A percentile compares a stretch with the other conserved stretches of the same genome.
These are phyloP conservation scores for Raphicerus campestris DNA, from an alignment of 2,113 vertebrate genomes.

Conservation along the genomic window DNA sequence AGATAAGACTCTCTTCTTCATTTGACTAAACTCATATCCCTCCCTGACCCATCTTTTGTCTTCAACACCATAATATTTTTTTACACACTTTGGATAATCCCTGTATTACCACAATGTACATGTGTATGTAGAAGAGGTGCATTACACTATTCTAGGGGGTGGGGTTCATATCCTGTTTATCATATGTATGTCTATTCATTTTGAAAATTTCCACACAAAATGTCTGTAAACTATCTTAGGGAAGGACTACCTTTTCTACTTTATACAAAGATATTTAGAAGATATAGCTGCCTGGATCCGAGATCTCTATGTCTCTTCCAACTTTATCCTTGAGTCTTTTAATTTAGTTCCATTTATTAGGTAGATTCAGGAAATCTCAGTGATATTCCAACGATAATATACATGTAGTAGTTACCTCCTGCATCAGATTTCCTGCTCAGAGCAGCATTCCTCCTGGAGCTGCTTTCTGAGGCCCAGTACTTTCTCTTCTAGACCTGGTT, in stretches of 20 bases:
- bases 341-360: background rate
- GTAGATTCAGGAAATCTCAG: background rate
- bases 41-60: background rate
- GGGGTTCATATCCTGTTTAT: background rate
- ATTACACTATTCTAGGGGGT: background rate
- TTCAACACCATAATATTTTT: background rate
- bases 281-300: background rate
- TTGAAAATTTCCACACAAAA: background rate
- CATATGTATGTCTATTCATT: background rate
- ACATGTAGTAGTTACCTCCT: background rate
- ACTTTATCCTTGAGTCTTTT: background rate
- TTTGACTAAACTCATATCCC: background rate
- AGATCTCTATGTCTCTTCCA: background rate
- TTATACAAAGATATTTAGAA: background rate
- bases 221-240: background rate
- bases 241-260: background rate
- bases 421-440: background rate
- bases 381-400: background rate
- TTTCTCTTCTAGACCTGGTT: background rate
- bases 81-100: background rate
- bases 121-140: background rate
- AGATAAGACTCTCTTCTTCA: constrained; percentile 39
- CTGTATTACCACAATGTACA: background rate
- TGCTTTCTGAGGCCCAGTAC: background rate
- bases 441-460: background rate